Conservation (phyloP, 1,140 invertebrate genomes). For the Drosophila micromelanica region DNA sequence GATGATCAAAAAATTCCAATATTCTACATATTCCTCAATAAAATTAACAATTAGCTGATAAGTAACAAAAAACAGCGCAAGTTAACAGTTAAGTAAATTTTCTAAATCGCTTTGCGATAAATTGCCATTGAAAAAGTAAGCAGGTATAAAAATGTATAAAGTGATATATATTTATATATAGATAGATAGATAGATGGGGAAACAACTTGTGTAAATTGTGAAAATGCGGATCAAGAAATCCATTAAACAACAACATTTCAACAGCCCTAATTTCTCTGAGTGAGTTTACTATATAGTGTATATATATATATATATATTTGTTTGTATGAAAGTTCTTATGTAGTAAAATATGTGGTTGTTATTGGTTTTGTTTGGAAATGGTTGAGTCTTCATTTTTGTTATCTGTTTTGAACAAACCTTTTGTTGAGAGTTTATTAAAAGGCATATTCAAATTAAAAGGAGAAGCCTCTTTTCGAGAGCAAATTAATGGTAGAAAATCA, state of each 20-base stretch:
- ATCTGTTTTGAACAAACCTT: slow-evolving; percentile 15
- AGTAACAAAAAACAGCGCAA: slow-evolving; percentile 56
- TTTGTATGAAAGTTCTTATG: slow-evolving; percentile 37
- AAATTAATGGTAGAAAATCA: slow-evolving; percentile 16
- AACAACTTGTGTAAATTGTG: slow-evolving; percentile 37
- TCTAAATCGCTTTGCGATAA: slow-evolving; percentile 58
- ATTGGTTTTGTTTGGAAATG: slow-evolving; percentile 32
- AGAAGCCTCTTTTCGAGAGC: slow-evolving; percentile 7
- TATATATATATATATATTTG: slow-evolving; percentile 37
- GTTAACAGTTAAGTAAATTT: slow-evolving; percentile 43
- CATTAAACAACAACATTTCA: slow-evolving; percentile 76
- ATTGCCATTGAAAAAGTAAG: slow-evolving; percentile 45
- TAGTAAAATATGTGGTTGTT: slow-evolving; percentile 34
- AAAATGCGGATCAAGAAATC: slow-evolving; percentile 64
- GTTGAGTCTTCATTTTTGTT: slow-evolving; percentile 13
- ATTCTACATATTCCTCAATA: slow-evolving; percentile 26
- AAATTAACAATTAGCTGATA: slow-evolving; percentile 54
- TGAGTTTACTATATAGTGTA: slow-evolving; percentile 67
- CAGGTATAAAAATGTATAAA: slow-evolving; percentile 48
- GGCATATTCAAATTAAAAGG: slow-evolving; percentile 16
- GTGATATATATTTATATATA: not conserved
- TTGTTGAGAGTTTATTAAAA: slow-evolving; percentile 28
- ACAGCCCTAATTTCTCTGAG: slow-evolving; percentile 80
- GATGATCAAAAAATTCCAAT: slow-evolving; percentile 4
- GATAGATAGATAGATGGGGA: slow-evolving; percentile 14